Base-by-base conservation (phyloP, 2,888 invertebrate genomes). In the Metopia argyrocephala region DNA sequence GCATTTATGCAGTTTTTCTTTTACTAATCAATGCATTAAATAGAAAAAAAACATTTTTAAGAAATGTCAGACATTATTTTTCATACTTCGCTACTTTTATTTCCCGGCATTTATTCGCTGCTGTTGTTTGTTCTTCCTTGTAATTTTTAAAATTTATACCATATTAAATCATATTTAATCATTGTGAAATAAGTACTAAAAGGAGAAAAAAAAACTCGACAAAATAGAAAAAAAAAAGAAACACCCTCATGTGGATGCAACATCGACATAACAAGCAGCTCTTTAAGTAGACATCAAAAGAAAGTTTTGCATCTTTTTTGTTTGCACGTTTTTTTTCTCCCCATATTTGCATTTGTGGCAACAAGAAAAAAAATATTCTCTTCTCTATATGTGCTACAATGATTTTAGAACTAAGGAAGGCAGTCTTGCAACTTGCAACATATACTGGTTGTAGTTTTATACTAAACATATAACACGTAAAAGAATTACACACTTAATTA, bases 401-500 rank as follows among this genome's bases (percentile, higher is more conserved):
- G n/a, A n/a, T n/a, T n/a, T n/a, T n/a, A n/a, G n/a, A n/a, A 28
- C 21, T 25, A 7, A 23, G 69, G 52, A 68, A 75, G 66, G 61
- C 61, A 54, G 38, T 57, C 38, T 25, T 69, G 65, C 69, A 66
- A 73, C 48, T 69, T 73, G 71, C 73, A 69, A 59, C 52, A 61
- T 59, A 50, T n/a, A 38, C 38, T 15, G 15, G 15, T 27, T 21
- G 12, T 4, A 48, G 23, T 15, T 54, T 9, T 48, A 57, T 25
- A 20, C 38, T 61, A 54, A 56, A 59, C 71, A 28, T 78, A 73
- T 28, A 73, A 76, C 69, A 83, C 78, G 82, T 80, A 79, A 79
- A 68, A 71, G 86, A 84, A 88, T 88, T 88, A 88, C 87, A 88
- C 88, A 88, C 88, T 88, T 88, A 88, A 88, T 88, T 88, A 88